Evolutionary conservation across 2,797 vertebrate genomes (phyloP).

Genomic region (Dromococcyx pavoninus): DNA sequence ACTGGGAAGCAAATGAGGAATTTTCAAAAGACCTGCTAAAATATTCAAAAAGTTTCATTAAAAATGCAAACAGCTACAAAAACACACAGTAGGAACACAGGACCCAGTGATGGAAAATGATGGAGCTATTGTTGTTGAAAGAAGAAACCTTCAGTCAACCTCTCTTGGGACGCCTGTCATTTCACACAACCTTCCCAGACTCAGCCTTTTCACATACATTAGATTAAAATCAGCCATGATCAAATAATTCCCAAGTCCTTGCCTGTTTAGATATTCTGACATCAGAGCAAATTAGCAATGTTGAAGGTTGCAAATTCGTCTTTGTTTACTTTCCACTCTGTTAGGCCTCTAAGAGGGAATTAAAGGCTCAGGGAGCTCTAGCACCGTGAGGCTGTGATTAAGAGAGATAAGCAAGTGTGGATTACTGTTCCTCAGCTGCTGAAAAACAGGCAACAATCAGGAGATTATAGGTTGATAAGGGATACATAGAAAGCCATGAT

Average conservation of each 20-base stretch:
- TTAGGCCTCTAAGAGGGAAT: conserved; percentile 81
- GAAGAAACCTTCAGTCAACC: conserved; percentile 70
- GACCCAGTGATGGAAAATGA: conserved; percentile 56
- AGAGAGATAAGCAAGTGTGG: conserved; percentile 80
- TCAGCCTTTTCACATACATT: conserved; percentile 75
- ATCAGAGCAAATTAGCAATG: conserved; percentile 84
- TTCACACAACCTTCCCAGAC: conserved; percentile 70
- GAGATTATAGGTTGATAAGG: conserved; percentile 79
- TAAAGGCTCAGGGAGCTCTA: conserved; percentile 80
- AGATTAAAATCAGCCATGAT: conserved; percentile 79
- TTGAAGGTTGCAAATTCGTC: conserved; percentile 80
- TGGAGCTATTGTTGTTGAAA: conserved; percentile 71
- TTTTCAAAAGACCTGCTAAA: conserved; percentile 11
- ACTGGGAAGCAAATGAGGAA: conserved; percentile 29
- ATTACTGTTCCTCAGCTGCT: conserved; percentile 81
- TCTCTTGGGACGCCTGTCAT: conserved; percentile 77
- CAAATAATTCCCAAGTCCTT: conserved; percentile 79
- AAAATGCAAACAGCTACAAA: conserved; percentile 52
- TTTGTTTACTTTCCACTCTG: conserved; percentile 85
- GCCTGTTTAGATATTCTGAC: conserved; percentile 83
- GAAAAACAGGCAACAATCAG: conserved; percentile 78
- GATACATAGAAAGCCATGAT: conserved; percentile 71
- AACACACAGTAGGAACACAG: conserved; percentile 20
- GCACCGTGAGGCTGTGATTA: conserved; percentile 80
- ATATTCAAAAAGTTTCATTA: conserved; percentile 23